Evolutionary conservation across 2,888 invertebrate species (phyloP).

Genomic region (Cephus rjabovi): DNA sequence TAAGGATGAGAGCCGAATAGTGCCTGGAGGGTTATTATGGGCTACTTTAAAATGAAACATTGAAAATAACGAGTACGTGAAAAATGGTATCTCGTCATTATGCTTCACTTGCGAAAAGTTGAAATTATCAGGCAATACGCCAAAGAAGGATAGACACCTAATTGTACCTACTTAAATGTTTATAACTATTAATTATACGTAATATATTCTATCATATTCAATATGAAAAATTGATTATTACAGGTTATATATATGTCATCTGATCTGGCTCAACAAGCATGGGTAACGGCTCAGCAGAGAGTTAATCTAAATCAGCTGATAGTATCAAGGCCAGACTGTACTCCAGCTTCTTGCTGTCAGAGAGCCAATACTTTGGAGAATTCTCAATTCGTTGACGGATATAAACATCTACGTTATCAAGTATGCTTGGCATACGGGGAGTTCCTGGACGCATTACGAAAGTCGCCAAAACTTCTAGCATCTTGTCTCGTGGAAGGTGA

Average conservation of each 20-base stretch:
- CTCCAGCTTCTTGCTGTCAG: slow-evolving; percentile 82
- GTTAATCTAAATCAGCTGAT: slow-evolving; percentile 83
- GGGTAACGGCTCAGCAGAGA: slow-evolving; percentile 89
- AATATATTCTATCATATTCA: neutral
- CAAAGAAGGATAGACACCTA: neutral
- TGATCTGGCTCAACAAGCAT: slow-evolving; percentile 79
- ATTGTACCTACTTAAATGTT: neutral
- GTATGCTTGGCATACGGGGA: slow-evolving; percentile 77
- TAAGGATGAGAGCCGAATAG: too few relatives aligned
- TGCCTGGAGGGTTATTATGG: too few relatives aligned
- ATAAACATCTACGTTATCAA: slow-evolving; percentile 87
- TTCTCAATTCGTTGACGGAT: slow-evolving; percentile 80
- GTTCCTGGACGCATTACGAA: slow-evolving; percentile 76
- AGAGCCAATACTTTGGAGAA: slow-evolving; percentile 75
- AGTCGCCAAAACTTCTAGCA: slow-evolving; percentile 78
- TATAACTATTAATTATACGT: neutral
- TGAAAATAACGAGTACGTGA: too few relatives aligned
- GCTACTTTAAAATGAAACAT: too few relatives aligned
- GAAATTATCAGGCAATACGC: too few relatives aligned
- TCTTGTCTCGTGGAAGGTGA: slow-evolving; percentile 78
- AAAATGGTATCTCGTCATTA: too few relatives aligned
- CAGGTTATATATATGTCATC: slow-evolving; percentile 71
- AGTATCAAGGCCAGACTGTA: slow-evolving; percentile 79
- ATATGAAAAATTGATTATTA: slow-evolving; percentile 17
- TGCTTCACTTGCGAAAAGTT: too few relatives aligned